Evolutionary conservation across 2,113 vertebrate species (phyloP).

Genomic region (Columbina picui): DNA sequence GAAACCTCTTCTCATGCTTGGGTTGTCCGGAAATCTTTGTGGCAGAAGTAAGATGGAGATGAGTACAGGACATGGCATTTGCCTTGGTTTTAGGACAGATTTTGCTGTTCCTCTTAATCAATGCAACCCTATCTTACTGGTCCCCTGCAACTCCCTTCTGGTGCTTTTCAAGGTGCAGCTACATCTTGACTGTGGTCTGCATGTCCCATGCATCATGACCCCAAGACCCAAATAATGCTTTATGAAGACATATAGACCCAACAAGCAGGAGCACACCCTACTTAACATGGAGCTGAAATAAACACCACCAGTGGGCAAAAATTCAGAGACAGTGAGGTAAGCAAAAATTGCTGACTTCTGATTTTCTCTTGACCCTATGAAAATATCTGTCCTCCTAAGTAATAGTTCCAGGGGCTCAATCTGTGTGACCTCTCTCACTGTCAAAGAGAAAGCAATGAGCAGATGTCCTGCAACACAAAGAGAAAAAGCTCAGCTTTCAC

Average conservation of each 20-base stretch:
- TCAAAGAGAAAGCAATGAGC: background rate
- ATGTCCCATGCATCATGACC: too few species aligned
- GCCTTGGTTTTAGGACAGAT: background rate
- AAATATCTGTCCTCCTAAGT: background rate
- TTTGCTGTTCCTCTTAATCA: background rate
- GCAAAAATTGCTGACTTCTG: background rate
- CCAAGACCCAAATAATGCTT: background rate
- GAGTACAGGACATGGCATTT: background rate
- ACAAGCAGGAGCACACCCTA: background rate
- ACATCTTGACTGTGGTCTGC: background rate
- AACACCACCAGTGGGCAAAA: background rate
- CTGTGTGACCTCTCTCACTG: background rate
- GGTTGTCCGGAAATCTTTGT: background rate
- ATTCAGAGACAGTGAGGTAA: background rate
- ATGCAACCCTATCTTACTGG: background rate
- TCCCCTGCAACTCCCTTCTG: background rate
- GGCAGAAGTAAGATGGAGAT: background rate
- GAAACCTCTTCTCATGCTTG: background rate
- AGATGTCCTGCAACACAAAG: background rate
- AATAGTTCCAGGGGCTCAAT: background rate
- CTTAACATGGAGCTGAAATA: background rate
- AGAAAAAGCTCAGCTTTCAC: background rate
- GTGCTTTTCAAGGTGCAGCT: background rate
- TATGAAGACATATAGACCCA: background rate
- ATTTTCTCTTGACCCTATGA: background rate